phyloP scores from a whole-genome alignment of 2,888 invertebrate genomes.

The Argynnis bischoffii region DNA sequence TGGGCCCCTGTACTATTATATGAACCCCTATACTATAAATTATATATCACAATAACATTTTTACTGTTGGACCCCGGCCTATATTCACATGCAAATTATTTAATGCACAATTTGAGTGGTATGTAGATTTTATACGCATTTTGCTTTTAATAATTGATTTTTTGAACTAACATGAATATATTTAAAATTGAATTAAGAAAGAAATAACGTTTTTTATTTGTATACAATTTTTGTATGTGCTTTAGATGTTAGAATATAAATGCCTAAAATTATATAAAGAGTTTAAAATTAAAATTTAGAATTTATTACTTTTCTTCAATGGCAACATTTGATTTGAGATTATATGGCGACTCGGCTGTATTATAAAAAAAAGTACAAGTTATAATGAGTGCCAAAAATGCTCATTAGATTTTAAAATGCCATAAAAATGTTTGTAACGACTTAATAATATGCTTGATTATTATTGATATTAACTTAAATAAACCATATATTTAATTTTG shows the following conservation, averaged over 20 bases:
- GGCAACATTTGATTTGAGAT: constrained; percentile 3
- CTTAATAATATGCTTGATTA: background rate
- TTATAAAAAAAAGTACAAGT: background rate
- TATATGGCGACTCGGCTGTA: background rate
- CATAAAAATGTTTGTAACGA: constrained; percentile 3
- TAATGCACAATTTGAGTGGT: background rate
- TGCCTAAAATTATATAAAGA: constrained; percentile 3
- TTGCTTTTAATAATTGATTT: background rate
- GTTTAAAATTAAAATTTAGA: background rate
- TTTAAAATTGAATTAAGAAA: background rate
- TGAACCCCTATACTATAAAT: too few species aligned
- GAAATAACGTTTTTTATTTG: background rate
- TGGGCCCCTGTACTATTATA: too few species aligned
- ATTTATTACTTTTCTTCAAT: background rate
- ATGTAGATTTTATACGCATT: constrained; percentile 1
- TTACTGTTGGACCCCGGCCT: too few species aligned
- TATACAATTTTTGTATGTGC: background rate
- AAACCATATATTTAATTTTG: constrained; percentile 26
- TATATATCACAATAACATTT: too few species aligned
- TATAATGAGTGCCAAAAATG: constrained; percentile 8
- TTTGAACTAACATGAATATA: too few species aligned
- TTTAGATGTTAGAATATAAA: constrained; percentile 1
- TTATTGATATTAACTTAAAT: constrained; percentile 11
- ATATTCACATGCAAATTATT: background rate
- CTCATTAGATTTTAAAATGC: background rate